Evolutionary conservation across 2,888 invertebrate genomes (phyloP).

Genomic region (Acrobasis repandana): DNA sequence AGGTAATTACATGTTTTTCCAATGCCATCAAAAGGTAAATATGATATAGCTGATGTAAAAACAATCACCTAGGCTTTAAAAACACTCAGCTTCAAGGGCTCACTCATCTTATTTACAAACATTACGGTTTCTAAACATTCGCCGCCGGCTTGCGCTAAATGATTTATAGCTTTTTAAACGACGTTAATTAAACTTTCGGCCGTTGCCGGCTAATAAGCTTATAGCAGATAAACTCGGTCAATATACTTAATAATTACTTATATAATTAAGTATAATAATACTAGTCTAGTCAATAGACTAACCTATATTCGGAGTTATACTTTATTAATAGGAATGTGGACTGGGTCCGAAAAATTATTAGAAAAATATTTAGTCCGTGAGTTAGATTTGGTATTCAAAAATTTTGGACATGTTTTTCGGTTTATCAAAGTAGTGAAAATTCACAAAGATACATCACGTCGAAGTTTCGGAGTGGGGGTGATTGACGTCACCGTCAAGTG

Average conservation of each 20-base stretch:
- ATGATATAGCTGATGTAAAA: neutral
- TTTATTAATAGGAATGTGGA: too few relatives aligned
- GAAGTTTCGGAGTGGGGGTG: too few relatives aligned
- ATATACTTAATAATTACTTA: neutral
- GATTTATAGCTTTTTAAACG: slow-evolving; percentile 9
- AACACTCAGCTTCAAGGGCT: slow-evolving; percentile 7
- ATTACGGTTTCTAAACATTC: neutral
- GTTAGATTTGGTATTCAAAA: too few relatives aligned
- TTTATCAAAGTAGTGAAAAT: too few relatives aligned
- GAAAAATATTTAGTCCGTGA: too few relatives aligned
- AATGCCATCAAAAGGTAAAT: neutral
- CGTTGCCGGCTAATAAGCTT: neutral
- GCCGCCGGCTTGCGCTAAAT: neutral
- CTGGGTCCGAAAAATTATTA: too few relatives aligned
- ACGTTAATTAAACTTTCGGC: neutral
- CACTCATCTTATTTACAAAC: neutral
- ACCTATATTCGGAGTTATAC: too few relatives aligned
- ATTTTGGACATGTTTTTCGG: too few relatives aligned
- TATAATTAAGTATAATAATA: too few relatives aligned
- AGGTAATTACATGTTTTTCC: neutral
- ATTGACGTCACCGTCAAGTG: too few relatives aligned
- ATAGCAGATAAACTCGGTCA: neutral
- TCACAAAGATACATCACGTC: too few relatives aligned
- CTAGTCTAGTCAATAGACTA: too few relatives aligned
- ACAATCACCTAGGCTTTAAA: neutral